A percentile compares a stretch with the other conserved stretches of the same genome.
These are phyloP conservation scores for Gallinago solitaria DNA, from an alignment of 2,797 vertebrate genomes.

Conservation along the genomic window DNA sequence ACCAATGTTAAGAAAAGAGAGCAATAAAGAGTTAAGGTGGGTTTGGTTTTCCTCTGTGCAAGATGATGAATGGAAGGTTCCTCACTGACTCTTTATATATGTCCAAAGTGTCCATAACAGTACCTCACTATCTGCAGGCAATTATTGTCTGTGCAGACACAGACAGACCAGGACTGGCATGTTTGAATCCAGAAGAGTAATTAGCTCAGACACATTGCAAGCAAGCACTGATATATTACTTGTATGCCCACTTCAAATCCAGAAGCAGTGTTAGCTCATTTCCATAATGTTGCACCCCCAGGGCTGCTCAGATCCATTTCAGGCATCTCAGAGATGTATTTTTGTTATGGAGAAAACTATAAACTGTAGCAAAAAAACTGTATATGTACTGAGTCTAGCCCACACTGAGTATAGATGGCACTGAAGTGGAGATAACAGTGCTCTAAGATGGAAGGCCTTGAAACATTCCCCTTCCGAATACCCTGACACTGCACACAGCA, in stretches of 20 bases:
- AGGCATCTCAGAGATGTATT: background rate
- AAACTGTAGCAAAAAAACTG: background rate
- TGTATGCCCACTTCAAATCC: background rate
- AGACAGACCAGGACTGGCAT: background rate
- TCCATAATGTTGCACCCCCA: background rate
- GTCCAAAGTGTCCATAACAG: background rate
- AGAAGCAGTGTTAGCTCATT: background rate
- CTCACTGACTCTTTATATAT: background rate
- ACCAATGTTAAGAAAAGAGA: background rate
- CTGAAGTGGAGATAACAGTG: background rate
- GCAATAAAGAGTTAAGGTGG: background rate
- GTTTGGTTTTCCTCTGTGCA: background rate
- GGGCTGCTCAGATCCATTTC: background rate
- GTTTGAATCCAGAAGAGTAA: background rate
- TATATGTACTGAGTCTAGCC: background rate
- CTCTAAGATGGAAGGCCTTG: background rate
- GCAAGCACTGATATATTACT: background rate
- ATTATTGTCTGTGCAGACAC: background rate
- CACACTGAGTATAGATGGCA: background rate
- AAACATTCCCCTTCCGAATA: background rate
- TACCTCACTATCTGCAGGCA: background rate
- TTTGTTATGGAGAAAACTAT: background rate
- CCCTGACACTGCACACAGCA: background rate
- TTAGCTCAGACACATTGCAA: background rate
- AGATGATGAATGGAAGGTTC: background rate